These are phyloP conservation scores for Scalopus aquaticus DNA, from an alignment of 2,113 vertebrate species.

Conservation along the genomic window DNA sequence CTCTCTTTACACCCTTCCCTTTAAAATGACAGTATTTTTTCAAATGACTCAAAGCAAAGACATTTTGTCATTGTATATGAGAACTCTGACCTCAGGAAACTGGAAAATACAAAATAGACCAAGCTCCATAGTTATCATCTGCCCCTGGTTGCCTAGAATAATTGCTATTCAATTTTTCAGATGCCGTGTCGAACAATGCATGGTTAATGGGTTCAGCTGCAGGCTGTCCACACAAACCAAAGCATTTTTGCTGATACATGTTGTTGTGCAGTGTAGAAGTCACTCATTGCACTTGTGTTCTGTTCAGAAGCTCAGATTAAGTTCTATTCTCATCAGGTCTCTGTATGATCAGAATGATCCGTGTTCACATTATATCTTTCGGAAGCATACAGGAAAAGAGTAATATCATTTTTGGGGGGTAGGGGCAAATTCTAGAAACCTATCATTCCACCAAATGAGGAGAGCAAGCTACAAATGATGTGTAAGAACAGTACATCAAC, in stretches of 20 bases:
- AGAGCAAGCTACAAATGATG: not conserved
- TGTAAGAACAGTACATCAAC: not conserved
- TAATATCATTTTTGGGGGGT: not conserved
- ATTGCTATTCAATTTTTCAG: conserved; percentile 23
- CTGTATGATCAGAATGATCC: not conserved
- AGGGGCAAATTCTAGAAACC: not conserved
- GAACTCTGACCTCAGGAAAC: conserved; percentile 66
- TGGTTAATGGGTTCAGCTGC: not conserved
- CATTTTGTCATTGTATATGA: conserved; percentile 44
- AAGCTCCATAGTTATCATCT: not conserved
- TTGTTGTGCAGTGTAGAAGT: not conserved
- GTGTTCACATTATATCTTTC: not conserved
- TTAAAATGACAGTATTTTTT: conserved; percentile 33
- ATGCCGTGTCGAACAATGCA: conserved; percentile 36
- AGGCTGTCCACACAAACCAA: not conserved
- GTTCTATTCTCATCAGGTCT: not conserved
- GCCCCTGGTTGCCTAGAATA: conserved; percentile 19
- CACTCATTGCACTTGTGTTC: not conserved
- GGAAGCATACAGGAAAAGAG: not conserved
- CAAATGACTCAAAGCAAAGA: conserved; percentile 47
- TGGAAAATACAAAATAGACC: conserved; percentile 57
- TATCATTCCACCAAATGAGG: not conserved
- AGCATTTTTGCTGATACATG: not conserved
- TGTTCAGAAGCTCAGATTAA: not conserved
- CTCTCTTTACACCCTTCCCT: not conserved